Evolutionary conservation across 35 echinoderm and acorn worm genomes (phyloP).

Genomic region (Apostichopus parvimensis): DNA sequence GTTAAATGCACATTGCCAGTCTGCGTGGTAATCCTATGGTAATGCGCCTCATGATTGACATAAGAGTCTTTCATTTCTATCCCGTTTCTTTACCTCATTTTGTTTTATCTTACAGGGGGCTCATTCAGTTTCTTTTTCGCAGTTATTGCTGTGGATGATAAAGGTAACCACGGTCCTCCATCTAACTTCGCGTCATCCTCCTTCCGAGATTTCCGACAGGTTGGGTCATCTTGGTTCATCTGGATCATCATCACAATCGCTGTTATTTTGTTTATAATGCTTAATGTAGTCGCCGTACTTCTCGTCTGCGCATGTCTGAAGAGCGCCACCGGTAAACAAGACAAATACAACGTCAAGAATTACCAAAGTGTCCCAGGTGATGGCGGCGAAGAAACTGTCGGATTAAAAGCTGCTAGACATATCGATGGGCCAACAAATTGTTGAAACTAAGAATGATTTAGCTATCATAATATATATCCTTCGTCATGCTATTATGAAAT

Average conservation of each 20-base stretch:
- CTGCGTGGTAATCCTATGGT: too few species aligned
- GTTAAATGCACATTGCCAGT: too few species aligned
- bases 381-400: neutral
- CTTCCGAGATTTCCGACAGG: conserved; percentile 38
- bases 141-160: conserved; percentile 76
- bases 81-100: neutral
- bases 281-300: conserved; percentile 8
- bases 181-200: conserved; percentile 71
- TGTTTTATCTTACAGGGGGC: conserved; percentile 43
- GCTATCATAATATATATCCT: too few species aligned
- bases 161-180: conserved; percentile 55
- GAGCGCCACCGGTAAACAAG: conserved; percentile 19
- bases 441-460: neutral
- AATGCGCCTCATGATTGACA: neutral
- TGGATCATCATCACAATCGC: conserved; percentile 20
- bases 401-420: neutral
- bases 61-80: neutral
- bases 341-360: conserved; percentile 20
- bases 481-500: too few species aligned
- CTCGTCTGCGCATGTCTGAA: conserved; percentile 7
- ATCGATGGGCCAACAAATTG: conserved; percentile 18
- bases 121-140: conserved; percentile 65
- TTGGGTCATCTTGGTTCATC: conserved; percentile 46
- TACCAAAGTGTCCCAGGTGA: neutral
- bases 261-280: conserved; percentile 16